Evolutionary conservation across 2,113 vertebrate genomes (phyloP).

Genomic region (Herpailurus yagouaroundi): DNA sequence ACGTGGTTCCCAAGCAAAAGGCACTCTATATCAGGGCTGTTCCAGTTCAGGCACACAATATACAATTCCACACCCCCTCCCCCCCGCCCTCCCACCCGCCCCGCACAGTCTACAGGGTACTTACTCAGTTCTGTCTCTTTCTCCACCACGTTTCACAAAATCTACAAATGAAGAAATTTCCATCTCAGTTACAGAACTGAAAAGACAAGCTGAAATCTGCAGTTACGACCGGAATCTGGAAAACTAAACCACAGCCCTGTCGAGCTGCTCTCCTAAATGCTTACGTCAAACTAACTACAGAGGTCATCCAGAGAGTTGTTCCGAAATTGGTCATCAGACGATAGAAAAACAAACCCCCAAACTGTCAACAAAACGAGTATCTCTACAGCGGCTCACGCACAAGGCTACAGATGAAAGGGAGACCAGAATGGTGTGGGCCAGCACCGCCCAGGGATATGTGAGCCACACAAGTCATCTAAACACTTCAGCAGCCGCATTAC

Average conservation of each 20-base stretch:
- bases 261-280: background rate
- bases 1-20: background rate
- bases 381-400: background rate
- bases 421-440: background rate
- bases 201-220: background rate
- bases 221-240: background rate
- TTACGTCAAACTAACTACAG: background rate
- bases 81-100: too few species aligned
- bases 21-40: background rate
- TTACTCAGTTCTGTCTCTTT: rapidly evolving
- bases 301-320: background rate
- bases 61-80: rapidly evolving
- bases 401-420: background rate
- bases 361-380: background rate
- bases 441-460: background rate
- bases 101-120: background rate
- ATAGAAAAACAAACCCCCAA: background rate
- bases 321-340: background rate
- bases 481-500: background rate
- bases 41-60: background rate
- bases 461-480: background rate
- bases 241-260: background rate
- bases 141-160: rapidly evolving
- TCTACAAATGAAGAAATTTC: conserved; percentile 34
- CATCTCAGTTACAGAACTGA: background rate